These are phyloP conservation scores for Clunio marinus DNA, from an alignment of 2,888 invertebrate genomes.

Conservation along the genomic window DNA sequence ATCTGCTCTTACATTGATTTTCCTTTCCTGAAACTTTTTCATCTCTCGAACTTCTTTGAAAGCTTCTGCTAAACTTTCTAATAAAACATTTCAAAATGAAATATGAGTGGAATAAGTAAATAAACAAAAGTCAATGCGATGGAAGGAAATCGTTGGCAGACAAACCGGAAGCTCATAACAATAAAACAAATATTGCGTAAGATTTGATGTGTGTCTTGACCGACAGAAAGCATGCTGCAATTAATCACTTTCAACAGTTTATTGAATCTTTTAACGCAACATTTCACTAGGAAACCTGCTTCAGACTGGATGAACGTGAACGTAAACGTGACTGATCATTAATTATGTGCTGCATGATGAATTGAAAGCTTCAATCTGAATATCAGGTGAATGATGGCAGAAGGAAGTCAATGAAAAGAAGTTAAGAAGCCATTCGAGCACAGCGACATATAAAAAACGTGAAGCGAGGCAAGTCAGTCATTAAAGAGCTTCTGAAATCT, in stretches of 20 bases:
- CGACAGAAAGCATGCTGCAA: no score
- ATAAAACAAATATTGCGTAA: no score
- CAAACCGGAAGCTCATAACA: not conserved
- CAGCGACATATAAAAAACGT: not conserved
- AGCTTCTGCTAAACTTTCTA: no score
- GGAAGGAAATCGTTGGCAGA: not conserved
- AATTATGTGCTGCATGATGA: slow-evolving; percentile 3
- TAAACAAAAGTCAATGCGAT: no score
- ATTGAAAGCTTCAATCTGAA: not conserved
- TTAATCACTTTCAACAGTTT: slow-evolving; percentile 50
- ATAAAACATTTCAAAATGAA: no score
- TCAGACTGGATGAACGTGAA: no score
- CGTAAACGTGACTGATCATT: slow-evolving; percentile 12
- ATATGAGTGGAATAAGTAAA: no score
- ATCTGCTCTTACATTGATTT: no score
- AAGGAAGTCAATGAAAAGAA: not conserved
- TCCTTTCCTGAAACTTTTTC: no score
- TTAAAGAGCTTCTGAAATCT: not conserved
- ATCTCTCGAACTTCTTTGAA: slow-evolving; percentile 1
- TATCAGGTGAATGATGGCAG: not conserved
- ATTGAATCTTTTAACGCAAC: slow-evolving; percentile 23
- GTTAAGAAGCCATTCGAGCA: not conserved
- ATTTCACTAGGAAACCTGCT: not conserved
- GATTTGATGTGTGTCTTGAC: no score
- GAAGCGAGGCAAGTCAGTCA: not conserved